Percentiles rank a stretch among this genome's conserved stretches.
phyloP scores from a whole-genome alignment of 2,888 invertebrate species.

The Agrochola litura region DNA sequence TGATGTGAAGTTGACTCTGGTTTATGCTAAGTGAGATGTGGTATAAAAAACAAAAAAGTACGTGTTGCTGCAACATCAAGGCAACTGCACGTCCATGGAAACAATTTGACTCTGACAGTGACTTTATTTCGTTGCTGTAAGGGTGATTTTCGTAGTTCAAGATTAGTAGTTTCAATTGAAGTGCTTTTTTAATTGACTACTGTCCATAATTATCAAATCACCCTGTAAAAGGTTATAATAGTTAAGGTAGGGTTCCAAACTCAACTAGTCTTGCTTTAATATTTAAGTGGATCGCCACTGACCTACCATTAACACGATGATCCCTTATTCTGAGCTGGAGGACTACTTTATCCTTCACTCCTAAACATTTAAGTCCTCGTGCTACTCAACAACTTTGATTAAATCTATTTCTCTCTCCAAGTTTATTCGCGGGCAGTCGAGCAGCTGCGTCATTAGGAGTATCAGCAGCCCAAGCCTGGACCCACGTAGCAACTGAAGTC shows the following conservation, averaged over 20 bases:
- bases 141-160: background rate
- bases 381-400: background rate
- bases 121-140: background rate
- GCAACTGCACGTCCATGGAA: background rate
- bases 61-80: fast-evolving
- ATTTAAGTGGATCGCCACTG: background rate
- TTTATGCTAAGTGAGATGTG: background rate
- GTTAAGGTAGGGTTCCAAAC: background rate
- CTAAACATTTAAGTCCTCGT: background rate
- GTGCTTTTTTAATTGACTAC: background rate
- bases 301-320: background rate
- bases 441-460: constrained; percentile 94
- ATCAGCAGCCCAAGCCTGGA: constrained; percentile 91
- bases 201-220: background rate
- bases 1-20: background rate
- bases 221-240: background rate
- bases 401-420: constrained; percentile 63
- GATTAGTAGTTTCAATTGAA: background rate
- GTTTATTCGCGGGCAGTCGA: constrained; percentile 92
- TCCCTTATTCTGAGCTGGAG: too few relatives aligned
- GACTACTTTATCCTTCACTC: background rate
- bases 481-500: constrained; percentile 90
- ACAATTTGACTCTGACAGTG: background rate
- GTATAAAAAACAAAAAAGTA: background rate
- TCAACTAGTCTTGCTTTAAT: background rate